A percentile compares a stretch with the other conserved stretches of the same genome.
Evolutionary conservation across 2,797 vertebrate genomes (phyloP).

Genomic region (Sternarchorhynchus goeldii): DNA sequence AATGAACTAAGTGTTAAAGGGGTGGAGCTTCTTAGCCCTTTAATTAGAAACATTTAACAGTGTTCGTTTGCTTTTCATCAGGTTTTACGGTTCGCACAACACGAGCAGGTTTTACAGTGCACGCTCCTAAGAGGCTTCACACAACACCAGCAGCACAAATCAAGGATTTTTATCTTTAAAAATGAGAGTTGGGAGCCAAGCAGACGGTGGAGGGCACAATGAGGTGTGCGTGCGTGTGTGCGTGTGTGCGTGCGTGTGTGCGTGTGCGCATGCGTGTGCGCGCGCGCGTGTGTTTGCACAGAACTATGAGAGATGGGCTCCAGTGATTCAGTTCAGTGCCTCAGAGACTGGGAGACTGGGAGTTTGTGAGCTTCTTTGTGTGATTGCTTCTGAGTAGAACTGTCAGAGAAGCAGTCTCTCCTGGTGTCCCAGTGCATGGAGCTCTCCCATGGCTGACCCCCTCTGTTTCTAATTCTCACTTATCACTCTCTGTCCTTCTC

Average conservation of each 20-base stretch:
- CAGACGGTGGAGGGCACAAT: too few relatives aligned
- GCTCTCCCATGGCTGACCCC: background rate
- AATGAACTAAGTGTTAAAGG: constrained; percentile 33
- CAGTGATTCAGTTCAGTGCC: too few relatives aligned
- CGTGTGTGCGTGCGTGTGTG: too few relatives aligned
- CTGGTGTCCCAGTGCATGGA: constrained; percentile 16
- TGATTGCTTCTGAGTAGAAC: constrained; percentile 21
- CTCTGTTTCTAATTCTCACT: background rate
- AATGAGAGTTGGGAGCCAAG: too few relatives aligned
- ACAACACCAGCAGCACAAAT: too few relatives aligned
- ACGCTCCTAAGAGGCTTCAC: too few relatives aligned
- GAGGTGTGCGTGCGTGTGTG: too few relatives aligned
- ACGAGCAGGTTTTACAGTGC: background rate
- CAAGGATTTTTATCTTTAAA: too few relatives aligned
- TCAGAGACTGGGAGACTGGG: background rate
- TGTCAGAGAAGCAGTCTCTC: constrained; percentile 3
- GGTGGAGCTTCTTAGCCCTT: constrained; percentile 58
- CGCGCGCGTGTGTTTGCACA: background rate
- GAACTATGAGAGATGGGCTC: background rate
- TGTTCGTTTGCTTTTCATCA: constrained; percentile 64
- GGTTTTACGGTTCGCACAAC: background rate
- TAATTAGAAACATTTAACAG: constrained; percentile 63
- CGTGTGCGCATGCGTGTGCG: too few relatives aligned
- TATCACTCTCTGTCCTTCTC: constrained; percentile 30
- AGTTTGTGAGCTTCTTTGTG: constrained; percentile 21